phyloP scores from a whole-genome alignment of 2,113 vertebrate genomes.

The Leptocoma aspasia region DNA sequence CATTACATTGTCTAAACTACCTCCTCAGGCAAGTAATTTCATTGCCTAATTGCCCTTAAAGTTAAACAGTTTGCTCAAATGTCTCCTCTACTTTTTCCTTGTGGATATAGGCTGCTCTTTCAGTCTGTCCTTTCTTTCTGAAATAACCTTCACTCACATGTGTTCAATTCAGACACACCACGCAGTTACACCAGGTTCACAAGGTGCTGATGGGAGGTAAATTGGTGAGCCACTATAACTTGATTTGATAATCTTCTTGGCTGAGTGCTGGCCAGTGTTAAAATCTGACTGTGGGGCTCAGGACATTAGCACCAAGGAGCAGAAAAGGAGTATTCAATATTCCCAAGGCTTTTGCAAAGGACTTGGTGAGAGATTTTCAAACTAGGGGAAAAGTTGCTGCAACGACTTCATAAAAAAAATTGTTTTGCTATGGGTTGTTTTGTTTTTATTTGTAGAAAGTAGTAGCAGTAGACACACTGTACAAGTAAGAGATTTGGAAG shows the following conservation, averaged over 20 bases:
- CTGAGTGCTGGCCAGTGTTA: neutral
- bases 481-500: neutral
- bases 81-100: neutral
- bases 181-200: neutral
- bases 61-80: conserved; percentile 54
- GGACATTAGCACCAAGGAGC: neutral
- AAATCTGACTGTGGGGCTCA: neutral
- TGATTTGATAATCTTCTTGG: conserved; percentile 12
- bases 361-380: neutral
- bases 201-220: conserved; percentile 24
- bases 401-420: neutral
- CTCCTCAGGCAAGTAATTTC: conserved; percentile 53
- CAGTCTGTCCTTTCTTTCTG: conserved; percentile 12
- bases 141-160: conserved; percentile 27
- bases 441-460: neutral
- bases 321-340: neutral
- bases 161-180: neutral
- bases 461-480: neutral
- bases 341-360: neutral
- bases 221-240: neutral
- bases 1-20: conserved; percentile 47
- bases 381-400: neutral
- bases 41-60: conserved; percentile 54
- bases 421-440: neutral
- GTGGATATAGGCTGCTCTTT: conserved; percentile 10